A percentile compares a stretch with the other conserved stretches of the same genome.
Conservation (phyloP, 2,113 vertebrate genomes). For the Cichladusa arquata region DNA sequence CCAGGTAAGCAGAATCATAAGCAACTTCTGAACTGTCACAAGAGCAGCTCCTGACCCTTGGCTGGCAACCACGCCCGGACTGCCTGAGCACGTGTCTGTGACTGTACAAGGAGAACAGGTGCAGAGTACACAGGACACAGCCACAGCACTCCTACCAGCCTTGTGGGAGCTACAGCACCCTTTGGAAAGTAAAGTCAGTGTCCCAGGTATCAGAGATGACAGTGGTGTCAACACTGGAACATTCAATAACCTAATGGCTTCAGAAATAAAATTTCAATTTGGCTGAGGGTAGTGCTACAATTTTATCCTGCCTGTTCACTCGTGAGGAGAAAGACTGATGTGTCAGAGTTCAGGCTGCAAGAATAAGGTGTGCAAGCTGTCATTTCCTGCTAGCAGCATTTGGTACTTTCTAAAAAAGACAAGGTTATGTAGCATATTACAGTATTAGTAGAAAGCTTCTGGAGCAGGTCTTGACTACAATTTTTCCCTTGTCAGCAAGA, state of each 20-base stretch:
- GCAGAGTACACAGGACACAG: not conserved
- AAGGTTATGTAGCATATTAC: not conserved
- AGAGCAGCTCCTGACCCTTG: not conserved
- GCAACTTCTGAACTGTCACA: not conserved
- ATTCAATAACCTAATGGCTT: not conserved
- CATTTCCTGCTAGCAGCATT: not conserved
- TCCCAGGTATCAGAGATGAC: not conserved
- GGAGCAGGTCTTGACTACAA: not conserved
- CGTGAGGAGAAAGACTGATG: not conserved
- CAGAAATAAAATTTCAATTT: not conserved
- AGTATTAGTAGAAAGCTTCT: not conserved
- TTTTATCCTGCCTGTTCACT: not conserved
- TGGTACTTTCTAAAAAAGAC: not conserved
- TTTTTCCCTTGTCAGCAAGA: not conserved
- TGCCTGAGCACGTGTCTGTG: accelerated
- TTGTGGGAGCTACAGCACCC: not conserved
- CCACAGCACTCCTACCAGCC: not conserved
- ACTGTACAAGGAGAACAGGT: accelerated
- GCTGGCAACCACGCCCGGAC: accelerated
- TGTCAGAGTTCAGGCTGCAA: not conserved
- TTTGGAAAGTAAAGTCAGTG: not conserved
- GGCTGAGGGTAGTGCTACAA: not conserved
- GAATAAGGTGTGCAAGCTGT: not conserved
- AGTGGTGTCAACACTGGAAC: not conserved
- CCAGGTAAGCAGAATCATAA: not conserved